Evolutionary conservation across 2,888 invertebrate genomes (phyloP), one percentile per base, ranked within the genome.

Genomic region (Rhabditoides inermis): DNA sequence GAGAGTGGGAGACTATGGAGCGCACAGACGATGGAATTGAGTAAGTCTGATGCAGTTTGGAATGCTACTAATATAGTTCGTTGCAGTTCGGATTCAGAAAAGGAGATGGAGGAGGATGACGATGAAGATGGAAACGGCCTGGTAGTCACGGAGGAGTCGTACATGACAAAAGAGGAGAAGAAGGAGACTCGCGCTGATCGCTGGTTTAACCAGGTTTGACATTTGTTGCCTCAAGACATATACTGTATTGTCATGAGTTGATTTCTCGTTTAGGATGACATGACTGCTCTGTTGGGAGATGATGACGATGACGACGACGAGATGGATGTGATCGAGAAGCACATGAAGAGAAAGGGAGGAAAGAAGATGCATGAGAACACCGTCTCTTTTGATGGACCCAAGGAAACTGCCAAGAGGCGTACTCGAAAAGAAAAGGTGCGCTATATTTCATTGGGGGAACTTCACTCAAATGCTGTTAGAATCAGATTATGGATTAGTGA

Each of bases 301-400:
- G 85, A 85, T 42, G 90, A 89, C 74, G 90, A 88, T 77, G 89
- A 89, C 65, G 83, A 83, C 25, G 91, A 90, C 73, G 84, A 84
- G 75, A 82, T 90, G 56, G 60, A 56, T 44, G 69, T 65, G 6
- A 59, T 72, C 28, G 72, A 69, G 46, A 69, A 65, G 52, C 66
- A 71, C 45, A 58, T 70, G 53, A 56, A 53, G 12, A 65, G 64
- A 50, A 58, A 45, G 37, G n/a, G n/a, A n/a, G n/a, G 56, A 42
- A 59, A 59, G 51, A 52, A 47, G 28, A 50, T 58, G 18, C 54
- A 66, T 36, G 49, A 47, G 22, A 61, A 68, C 35, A 58, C 58
- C 22, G 59, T 57, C 55, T 10, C 20, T 3, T 39, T 48, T 30
- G 32, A 55, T 49, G 41, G 51, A 53, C 23, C 44, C 53, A 37